phyloP scores from a whole-genome alignment of 2,888 invertebrate genomes.

The Melinopterus prodromus region DNA sequence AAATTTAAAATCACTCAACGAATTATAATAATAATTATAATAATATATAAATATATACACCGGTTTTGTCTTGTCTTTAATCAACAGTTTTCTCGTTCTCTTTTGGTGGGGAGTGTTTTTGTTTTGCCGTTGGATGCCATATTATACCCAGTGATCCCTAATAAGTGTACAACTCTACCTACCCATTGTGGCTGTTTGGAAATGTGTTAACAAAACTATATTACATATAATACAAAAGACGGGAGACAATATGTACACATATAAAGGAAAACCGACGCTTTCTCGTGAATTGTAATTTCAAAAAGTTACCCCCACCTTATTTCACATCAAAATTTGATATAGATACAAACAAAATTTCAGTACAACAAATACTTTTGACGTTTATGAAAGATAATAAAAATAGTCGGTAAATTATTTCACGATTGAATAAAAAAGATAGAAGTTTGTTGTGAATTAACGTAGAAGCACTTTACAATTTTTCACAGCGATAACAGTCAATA shows the following conservation, averaged over 20 bases:
- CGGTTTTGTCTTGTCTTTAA: conserved; percentile 9
- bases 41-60: conserved; percentile 47
- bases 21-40: conserved; percentile 50
- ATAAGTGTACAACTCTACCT: conserved; percentile 52
- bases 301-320: conserved; percentile 9
- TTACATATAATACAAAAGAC: conserved; percentile 60
- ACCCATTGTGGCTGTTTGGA: conserved; percentile 54
- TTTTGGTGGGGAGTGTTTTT: neutral
- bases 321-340: neutral
- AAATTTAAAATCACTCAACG: conserved; percentile 52
- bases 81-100: conserved; percentile 20
- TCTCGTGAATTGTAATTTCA: conserved; percentile 8
- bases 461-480: conserved; percentile 20
- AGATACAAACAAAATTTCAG: too few species aligned
- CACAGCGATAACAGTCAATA: conserved; percentile 45
- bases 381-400: too few species aligned
- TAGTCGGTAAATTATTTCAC: too few species aligned
- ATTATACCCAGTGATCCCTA: conserved; percentile 50
- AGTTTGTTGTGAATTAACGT: neutral
- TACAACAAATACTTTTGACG: too few species aligned
- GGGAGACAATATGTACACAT: conserved; percentile 47
- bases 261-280: conserved; percentile 38
- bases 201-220: conserved; percentile 60
- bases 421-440: too few species aligned
- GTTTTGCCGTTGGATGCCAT: conserved; percentile 20